Base-by-base conservation (phyloP, 2,113 vertebrate genomes). In the Pachypanchax playfairii region DNA sequence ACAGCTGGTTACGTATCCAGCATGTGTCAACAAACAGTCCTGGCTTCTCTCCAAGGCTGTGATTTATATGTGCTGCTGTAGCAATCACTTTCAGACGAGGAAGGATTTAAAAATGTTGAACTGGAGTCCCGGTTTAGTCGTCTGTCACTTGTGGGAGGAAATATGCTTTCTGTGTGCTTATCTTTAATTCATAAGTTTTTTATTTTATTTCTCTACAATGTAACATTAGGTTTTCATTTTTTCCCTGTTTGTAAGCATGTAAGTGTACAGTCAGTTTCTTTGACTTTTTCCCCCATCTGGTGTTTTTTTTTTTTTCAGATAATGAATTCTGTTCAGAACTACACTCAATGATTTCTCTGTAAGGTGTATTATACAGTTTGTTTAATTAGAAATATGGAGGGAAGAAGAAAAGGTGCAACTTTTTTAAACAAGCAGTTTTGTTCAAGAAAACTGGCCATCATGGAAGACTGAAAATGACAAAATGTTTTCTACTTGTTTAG, bases 1-100 rank as follows among this genome's bases (percentile, higher is more conserved):
- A 22, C 18, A 38, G 31, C 6, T 46, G 13, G 42, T 48, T 65
- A 4, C 31, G 20, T 14, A 21, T 51, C 24, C 25, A 47, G 39
- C 51, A 49, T 42, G 22, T 43, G 49, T 50, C 54, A 61, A 47
- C 65, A 59, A 18, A 25, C 49, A 15, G 29, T 48, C 5, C 43
- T 41, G 28, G 43, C 47, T 2, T 50, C 21, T 29, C 15, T 21
- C 47, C 51, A 55, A 24, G 14, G 5, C 53, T 41, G 22, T 47
- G 35, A 39, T 31, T 29, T 67, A 4, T 31, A 33, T 6, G 47
- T 33, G 48, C 46, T 38, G 42, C 8, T 4, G 21, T 25, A n/a
- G 3, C 20, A 58, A 42, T 25, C 25, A 21, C 21, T 53, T 47
- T 55, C 44, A 31, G 55, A 20, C 18, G 15, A 47, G n/a, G 2